These are phyloP conservation scores for Phoxinus dragarum DNA, from an alignment of 2,797 vertebrate species.

Conservation along the genomic window DNA sequence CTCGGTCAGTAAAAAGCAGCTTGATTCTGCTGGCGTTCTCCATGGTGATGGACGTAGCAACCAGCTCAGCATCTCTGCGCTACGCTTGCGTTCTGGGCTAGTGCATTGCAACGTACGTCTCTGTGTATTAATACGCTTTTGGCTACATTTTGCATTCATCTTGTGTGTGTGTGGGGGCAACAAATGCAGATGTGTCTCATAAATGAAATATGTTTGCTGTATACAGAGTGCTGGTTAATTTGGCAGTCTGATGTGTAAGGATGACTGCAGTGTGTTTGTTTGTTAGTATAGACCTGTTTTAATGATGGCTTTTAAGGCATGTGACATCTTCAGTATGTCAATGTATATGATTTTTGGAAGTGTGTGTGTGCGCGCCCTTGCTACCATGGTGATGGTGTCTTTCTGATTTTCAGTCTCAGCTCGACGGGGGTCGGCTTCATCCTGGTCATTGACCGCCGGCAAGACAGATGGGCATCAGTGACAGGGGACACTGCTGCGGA, in stretches of 20 bases:
- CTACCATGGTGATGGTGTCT: constrained; percentile 52
- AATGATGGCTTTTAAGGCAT: constrained; percentile 6
- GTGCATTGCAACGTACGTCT: constrained; percentile 32
- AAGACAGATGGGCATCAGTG: constrained; percentile 97
- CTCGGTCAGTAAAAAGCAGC: constrained; percentile 42
- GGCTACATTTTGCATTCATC: neutral
- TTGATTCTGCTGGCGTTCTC: constrained; percentile 35
- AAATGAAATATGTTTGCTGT: neutral
- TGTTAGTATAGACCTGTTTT: neutral
- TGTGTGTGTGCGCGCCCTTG: neutral
- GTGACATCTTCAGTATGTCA: neutral
- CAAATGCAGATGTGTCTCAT: neutral
- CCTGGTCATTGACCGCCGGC: constrained; percentile 95
- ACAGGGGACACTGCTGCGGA: constrained; percentile 95
- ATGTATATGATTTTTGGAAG: constrained; percentile 28
- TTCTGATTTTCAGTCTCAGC: constrained; percentile 83
- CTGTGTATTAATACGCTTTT: neutral
- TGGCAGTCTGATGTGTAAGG: neutral
- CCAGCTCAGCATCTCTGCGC: constrained; percentile 57
- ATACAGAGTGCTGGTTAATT: neutral
- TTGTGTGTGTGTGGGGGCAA: neutral
- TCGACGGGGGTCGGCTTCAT: constrained; percentile 95
- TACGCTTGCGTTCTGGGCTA: constrained; percentile 24
- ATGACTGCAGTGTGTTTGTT: constrained; percentile 6
- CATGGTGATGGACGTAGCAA: constrained; percentile 51